Evolutionary conservation across 2,888 invertebrate genomes (phyloP).

Genomic region (Andrena hattorfiana): DNA sequence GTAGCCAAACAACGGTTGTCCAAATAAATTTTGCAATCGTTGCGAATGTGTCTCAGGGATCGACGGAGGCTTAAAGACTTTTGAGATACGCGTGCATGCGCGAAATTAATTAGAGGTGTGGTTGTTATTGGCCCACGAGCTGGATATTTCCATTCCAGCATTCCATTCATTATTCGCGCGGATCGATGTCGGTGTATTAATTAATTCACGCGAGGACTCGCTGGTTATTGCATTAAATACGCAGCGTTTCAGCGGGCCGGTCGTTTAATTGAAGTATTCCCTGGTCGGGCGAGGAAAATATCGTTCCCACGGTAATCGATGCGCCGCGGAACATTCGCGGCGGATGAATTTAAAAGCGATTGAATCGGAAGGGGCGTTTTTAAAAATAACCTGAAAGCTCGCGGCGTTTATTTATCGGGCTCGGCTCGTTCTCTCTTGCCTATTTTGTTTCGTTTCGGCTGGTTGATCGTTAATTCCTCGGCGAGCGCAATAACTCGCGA

Average conservation of each 20-base stretch:
- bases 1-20: neutral
- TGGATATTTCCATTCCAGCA: neutral
- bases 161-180: slow-evolving; percentile 14
- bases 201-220: slow-evolving; percentile 25
- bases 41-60: too few species aligned
- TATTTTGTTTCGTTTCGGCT: neutral
- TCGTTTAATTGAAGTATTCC: slow-evolving; percentile 20
- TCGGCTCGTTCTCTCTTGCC: neutral
- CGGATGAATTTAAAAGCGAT: slow-evolving; percentile 17
- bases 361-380: slow-evolving; percentile 4
- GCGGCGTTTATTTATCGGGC: neutral
- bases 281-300: neutral
- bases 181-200: slow-evolving; percentile 28
- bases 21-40: neutral
- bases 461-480: neutral
- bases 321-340: neutral
- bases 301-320: slow-evolving; percentile 15
- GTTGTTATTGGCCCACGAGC: neutral
- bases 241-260: slow-evolving; percentile 17
- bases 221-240: slow-evolving; percentile 31
- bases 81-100: neutral
- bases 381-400: slow-evolving; percentile 19
- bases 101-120: neutral
- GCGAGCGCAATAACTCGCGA: neutral
- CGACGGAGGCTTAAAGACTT: too few species aligned